Evolutionary conservation across 2,888 invertebrate species (phyloP).

Genomic region (Spodoptera exigua): DNA sequence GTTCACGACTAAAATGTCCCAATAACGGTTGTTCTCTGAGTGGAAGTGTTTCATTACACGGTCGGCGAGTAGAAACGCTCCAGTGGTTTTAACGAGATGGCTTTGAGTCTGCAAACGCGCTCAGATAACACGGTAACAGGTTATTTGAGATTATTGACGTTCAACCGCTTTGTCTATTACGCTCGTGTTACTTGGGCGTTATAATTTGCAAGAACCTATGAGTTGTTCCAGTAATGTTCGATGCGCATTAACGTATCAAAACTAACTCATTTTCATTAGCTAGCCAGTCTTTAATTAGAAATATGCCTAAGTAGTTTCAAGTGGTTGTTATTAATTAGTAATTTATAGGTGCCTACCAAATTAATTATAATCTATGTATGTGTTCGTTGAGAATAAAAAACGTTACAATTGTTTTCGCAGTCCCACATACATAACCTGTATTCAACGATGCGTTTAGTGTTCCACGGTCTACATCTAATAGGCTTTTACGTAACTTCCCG

Average conservation of each 20-base stretch:
- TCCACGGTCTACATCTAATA: constrained; percentile 29
- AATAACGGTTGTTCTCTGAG: constrained; percentile 84
- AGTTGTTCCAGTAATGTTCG: constrained; percentile 12
- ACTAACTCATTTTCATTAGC: constrained; percentile 10
- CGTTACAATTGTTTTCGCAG: constrained; percentile 14
- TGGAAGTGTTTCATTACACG: constrained; percentile 88
- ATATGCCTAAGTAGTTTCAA: too few species aligned
- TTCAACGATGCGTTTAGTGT: constrained; percentile 33
- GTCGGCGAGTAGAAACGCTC: constrained; percentile 79
- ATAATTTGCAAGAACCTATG: constrained; percentile 24
- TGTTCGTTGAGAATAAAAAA: constrained; percentile 12
- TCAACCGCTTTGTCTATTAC: constrained; percentile 39
- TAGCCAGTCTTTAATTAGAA: constrained; percentile 5
- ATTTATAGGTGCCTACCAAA: too few species aligned
- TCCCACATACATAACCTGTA: constrained; percentile 27
- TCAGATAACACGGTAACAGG: constrained; percentile 66
- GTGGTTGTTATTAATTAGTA: too few species aligned
- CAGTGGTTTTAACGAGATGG: constrained; percentile 80
- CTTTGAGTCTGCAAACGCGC: constrained; percentile 72
- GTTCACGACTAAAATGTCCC: constrained; percentile 76
- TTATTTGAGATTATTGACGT: constrained; percentile 67
- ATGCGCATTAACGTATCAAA: constrained; percentile 4
- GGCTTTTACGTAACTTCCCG: constrained; percentile 44
- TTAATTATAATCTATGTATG: too few species aligned
- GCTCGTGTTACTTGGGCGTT: constrained; percentile 23